Evolutionary conservation across 2,888 invertebrate genomes (phyloP).

Genomic region (Plutella xylostella): DNA sequence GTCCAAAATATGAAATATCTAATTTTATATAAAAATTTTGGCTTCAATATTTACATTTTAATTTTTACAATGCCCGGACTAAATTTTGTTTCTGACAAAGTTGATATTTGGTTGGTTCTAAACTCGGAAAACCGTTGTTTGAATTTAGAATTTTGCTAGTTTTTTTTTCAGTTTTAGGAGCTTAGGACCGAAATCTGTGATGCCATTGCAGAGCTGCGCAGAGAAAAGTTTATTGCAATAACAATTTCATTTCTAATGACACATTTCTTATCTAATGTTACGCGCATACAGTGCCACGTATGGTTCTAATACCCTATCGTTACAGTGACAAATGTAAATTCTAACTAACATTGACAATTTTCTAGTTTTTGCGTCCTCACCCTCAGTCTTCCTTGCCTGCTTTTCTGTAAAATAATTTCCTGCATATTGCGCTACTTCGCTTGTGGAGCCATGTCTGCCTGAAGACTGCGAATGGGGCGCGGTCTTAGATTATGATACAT

Average conservation of each 20-base stretch:
- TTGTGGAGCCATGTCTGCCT: not conserved
- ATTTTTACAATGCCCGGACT: constrained; percentile 60
- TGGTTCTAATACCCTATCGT: constrained; percentile 50
- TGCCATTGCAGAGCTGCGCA: not conserved
- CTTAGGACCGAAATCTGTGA: too few species aligned
- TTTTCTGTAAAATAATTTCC: not conserved
- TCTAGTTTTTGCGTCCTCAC: not conserved
- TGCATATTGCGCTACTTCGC: too few species aligned
- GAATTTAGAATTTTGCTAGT: too few species aligned
- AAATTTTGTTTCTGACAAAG: constrained; percentile 24
- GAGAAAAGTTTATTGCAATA: constrained; percentile 38
- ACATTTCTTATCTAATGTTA: constrained; percentile 59
- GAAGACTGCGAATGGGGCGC: not conserved
- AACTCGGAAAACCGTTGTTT: too few species aligned
- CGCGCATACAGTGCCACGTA: constrained; percentile 50
- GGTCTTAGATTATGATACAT: not conserved
- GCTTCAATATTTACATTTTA: constrained; percentile 65
- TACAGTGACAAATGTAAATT: constrained; percentile 38
- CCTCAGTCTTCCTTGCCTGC: not conserved
- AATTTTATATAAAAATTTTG: constrained; percentile 63
- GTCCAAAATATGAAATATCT: constrained; percentile 56
- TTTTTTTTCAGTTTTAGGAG: too few species aligned
- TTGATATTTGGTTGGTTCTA: not conserved
- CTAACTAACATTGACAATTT: constrained; percentile 4
- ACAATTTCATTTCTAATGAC: constrained; percentile 49